These are phyloP conservation scores for Coryphaenoides rupestris DNA, from an alignment of 2,113 vertebrate genomes.

Conservation along the genomic window DNA sequence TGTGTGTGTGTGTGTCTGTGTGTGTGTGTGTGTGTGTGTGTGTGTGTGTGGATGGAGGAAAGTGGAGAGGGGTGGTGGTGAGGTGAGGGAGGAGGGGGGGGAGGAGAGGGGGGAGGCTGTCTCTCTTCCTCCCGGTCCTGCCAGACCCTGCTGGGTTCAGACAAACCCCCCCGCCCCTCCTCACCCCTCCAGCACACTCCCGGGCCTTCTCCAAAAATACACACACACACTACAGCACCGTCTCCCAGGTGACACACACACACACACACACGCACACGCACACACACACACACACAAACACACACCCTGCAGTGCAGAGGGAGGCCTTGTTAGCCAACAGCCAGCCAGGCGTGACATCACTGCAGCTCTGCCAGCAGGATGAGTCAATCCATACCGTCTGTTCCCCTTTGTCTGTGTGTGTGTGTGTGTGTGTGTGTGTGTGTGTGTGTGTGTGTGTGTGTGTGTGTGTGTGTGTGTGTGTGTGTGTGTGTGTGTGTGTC, in stretches of 20 bases:
- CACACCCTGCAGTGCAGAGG: conserved; percentile 56
- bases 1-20: no score
- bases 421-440: conserved; percentile 22
- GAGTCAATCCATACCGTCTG: conserved; percentile 64
- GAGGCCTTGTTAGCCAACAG: conserved; percentile 64
- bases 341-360: conserved; percentile 62
- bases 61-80: background rate
- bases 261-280: conserved; percentile 21
- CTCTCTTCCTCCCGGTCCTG: conserved; percentile 8
- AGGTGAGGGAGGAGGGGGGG: background rate
- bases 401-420: conserved; percentile 42
- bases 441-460: conserved; percentile 9
- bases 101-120: conserved; percentile 12
- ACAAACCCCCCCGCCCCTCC: background rate
- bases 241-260: conserved; percentile 49
- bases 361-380: conserved; percentile 60
- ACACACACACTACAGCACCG: background rate
- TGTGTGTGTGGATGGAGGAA: conserved; percentile 6
- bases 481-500: background rate
- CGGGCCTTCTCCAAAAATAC: background rate
- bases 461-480: conserved; percentile 16
- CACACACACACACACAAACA: conserved; percentile 17
- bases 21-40: background rate
- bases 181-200: conserved; percentile 2
- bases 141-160: conserved; percentile 26